Percentiles rank a stretch among this genome's conserved stretches.
phyloP scores from a whole-genome alignment of 2,888 invertebrate genomes.

The Andrena flavipes region DNA sequence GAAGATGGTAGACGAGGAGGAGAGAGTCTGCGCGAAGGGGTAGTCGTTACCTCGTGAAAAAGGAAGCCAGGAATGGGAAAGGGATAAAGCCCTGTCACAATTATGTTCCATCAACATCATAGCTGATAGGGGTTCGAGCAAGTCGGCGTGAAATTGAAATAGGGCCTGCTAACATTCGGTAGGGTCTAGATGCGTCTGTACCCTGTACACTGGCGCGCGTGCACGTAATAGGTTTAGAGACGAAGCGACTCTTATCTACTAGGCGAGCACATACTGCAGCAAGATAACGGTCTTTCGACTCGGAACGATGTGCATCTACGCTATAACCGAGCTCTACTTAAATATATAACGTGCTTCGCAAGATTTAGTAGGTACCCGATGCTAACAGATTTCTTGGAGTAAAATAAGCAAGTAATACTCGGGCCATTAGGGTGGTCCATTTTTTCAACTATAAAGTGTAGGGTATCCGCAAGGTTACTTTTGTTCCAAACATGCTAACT shows the following conservation, averaged over 20 bases:
- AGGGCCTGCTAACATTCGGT: conserved; percentile 54
- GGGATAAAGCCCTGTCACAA: conserved; percentile 50
- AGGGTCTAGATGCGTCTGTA: conserved; percentile 25
- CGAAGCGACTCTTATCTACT: conserved; percentile 60
- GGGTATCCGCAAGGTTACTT: too few species aligned
- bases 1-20: not conserved
- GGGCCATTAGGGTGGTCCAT: too few species aligned
- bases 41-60: not conserved
- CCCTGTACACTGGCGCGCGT: conserved; percentile 26
- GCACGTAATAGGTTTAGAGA: conserved; percentile 51
- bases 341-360: not conserved
- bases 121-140: conserved; percentile 54
- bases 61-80: not conserved
- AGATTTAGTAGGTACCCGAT: not conserved
- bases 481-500: too few species aligned
- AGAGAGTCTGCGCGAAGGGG: not conserved
- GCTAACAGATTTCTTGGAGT: not conserved
- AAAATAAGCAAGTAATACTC: too few species aligned
- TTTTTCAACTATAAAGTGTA: too few species aligned
- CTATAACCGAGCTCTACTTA: conserved; percentile 3
- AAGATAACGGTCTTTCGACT: conserved; percentile 61
- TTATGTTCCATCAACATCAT: conserved; percentile 48
- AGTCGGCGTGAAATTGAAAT: conserved; percentile 68
- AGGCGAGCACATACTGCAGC: conserved; percentile 23
- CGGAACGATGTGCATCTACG: conserved; percentile 30